Evolutionary conservation across 2,113 vertebrate genomes (phyloP).

Genomic region (Malurus cyaneus): DNA sequence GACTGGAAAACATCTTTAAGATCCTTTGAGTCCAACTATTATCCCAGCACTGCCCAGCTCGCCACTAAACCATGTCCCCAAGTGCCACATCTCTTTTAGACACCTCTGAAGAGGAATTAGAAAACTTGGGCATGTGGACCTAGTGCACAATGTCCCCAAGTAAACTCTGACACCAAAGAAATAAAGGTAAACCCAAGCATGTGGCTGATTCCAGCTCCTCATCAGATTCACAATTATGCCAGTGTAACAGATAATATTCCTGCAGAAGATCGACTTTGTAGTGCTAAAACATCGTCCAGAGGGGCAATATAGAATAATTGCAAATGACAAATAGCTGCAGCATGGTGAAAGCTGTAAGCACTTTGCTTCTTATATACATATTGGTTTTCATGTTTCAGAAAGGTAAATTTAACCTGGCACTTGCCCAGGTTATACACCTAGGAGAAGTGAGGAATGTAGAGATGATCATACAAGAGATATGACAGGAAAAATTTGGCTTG

Average conservation of each 20-base stretch:
- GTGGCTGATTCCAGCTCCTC: background rate
- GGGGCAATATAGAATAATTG: background rate
- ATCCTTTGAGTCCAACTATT: background rate
- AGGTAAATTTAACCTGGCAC: background rate
- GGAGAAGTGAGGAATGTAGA: background rate
- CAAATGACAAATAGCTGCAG: background rate
- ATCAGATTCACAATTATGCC: accelerated
- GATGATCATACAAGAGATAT: background rate
- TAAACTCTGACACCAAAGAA: background rate
- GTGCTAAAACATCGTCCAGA: background rate
- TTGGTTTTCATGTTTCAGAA: background rate
- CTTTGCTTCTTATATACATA: background rate
- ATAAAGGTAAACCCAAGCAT: background rate
- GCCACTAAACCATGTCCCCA: background rate
- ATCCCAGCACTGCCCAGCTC: background rate
- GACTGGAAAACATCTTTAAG: background rate
- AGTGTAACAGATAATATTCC: background rate
- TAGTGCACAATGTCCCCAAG: background rate
- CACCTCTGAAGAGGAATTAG: background rate
- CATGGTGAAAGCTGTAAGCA: background rate
- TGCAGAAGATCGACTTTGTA: background rate
- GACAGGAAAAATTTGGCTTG: background rate
- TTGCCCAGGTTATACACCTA: background rate
- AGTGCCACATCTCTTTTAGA: background rate
- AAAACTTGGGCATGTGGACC: background rate